Evolutionary conservation across 2,113 vertebrate species (phyloP).

Genomic region (Probosciger aterrimus): DNA sequence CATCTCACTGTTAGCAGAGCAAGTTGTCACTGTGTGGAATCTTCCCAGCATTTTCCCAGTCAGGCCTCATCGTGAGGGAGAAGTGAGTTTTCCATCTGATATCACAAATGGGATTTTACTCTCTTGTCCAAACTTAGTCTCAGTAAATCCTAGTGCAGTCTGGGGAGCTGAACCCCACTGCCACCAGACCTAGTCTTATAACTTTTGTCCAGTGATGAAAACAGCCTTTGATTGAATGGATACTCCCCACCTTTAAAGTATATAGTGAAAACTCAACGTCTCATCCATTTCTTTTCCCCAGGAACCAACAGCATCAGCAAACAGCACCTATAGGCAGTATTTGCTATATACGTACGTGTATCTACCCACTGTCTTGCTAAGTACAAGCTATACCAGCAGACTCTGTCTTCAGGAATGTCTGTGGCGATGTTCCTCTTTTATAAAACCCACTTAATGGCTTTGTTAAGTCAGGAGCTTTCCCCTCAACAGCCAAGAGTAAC

Average conservation of each 20-base stretch:
- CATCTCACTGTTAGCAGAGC: not conserved
- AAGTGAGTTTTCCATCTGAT: not conserved
- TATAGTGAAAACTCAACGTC: not conserved
- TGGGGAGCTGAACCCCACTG: not conserved
- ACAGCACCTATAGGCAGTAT: not conserved
- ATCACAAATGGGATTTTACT: not conserved
- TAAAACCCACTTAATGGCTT: not conserved
- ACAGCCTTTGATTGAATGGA: not conserved
- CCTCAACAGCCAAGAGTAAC: not conserved
- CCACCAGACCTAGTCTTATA: not conserved
- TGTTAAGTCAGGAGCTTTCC: not conserved
- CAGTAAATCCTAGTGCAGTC: not conserved
- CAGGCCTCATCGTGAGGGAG: not conserved
- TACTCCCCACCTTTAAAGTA: not conserved
- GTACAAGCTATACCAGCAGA: not conserved
- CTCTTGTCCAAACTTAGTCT: not conserved
- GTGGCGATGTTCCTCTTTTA: not conserved
- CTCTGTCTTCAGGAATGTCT: not conserved
- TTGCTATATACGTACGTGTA: not conserved
- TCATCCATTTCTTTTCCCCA: not conserved
- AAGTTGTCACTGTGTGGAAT: rapidly evolving
- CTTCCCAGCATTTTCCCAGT: not conserved
- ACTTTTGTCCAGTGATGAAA: not conserved
- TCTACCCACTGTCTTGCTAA: not conserved
- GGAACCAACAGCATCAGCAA: not conserved